Base-by-base conservation (phyloP, 2,888 invertebrate species). In the Girardia tigrina region DNA sequence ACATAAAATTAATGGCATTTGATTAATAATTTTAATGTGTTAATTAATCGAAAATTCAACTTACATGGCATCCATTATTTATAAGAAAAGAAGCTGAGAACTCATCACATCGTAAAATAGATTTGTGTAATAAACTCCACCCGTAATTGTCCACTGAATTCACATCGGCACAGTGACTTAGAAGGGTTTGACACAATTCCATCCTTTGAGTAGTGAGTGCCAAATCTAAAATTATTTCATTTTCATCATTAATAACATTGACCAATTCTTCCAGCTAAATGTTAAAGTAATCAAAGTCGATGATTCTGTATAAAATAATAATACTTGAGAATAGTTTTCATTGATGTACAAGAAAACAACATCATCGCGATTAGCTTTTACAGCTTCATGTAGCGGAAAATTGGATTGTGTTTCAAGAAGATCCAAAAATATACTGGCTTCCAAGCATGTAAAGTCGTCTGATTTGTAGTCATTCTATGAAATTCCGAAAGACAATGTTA, bases 301-400 rank as follows among this genome's bases (percentile, higher is more conserved):
- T 77, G 14, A 76, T 42, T 20, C 74, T 16, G 4, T 12, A 26
- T 16, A 6, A 27, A 28, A 14, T 23, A n/a, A 27, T 73, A 73
- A 73, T 84, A 94, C 93, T 88, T 90, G 89, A 28, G 90, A 88
- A 81, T 91, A 89, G 85, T 91, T 90, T 84, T 95, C 94, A 71
- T 94, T 90, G 74, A 95, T 88, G 83, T 91, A 94, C 75, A 95
- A 87, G 84, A 94, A 93, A 1, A 95, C 92, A 1, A 94, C 94
- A 84, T 95, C 95, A 81, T 95, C 94, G 28, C 95, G 86, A 81
- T 90, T 86, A 27, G 94, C 87, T 36, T 91, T 86, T 26, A 95
- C 90, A 23, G 94, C 93, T 14, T 91, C 89, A 85, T 94, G 94
- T 29, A 95, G 85, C 0, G 93, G 92, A 84, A 89, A 89, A 79